Percentiles rank a stretch among this genome's conserved stretches.
Conservation (phyloP, 2,113 vertebrate genomes). For the Oenanthe melanoleuca region DNA sequence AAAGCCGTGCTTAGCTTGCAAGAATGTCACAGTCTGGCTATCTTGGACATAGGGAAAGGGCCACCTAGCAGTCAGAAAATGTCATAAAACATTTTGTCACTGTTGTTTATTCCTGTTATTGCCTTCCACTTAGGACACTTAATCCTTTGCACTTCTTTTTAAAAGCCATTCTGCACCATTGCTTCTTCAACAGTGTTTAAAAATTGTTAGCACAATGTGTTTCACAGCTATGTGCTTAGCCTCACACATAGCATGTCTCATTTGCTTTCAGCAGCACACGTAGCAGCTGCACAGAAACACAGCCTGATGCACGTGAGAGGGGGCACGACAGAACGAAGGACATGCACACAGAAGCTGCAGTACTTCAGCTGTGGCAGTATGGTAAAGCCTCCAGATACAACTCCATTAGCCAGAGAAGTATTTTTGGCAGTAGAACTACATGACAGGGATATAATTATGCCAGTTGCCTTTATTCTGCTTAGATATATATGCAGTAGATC, state of each 20-base stretch:
- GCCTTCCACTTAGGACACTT: neutral
- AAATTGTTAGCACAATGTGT: neutral
- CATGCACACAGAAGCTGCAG: rapidly evolving
- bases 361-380: neutral
- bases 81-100: neutral
- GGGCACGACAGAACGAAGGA: neutral
- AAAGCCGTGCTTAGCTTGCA: neutral
- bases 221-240: neutral
- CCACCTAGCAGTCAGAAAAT: neutral
- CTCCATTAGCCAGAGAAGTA: neutral
- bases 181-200: neutral
- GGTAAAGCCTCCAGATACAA: neutral
- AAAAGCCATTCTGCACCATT: neutral
- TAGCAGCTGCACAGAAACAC: neutral
- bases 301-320: rapidly evolving
- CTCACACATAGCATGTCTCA: neutral
- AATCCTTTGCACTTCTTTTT: neutral
- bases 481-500: neutral
- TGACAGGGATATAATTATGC: neutral
- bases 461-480: neutral
- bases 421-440: neutral
- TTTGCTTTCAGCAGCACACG: neutral
- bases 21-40: neutral
- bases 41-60: neutral
- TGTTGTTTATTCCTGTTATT: neutral